These are phyloP conservation scores for Furcula furcula DNA, from an alignment of 2,888 invertebrate genomes.

Conservation along the genomic window DNA sequence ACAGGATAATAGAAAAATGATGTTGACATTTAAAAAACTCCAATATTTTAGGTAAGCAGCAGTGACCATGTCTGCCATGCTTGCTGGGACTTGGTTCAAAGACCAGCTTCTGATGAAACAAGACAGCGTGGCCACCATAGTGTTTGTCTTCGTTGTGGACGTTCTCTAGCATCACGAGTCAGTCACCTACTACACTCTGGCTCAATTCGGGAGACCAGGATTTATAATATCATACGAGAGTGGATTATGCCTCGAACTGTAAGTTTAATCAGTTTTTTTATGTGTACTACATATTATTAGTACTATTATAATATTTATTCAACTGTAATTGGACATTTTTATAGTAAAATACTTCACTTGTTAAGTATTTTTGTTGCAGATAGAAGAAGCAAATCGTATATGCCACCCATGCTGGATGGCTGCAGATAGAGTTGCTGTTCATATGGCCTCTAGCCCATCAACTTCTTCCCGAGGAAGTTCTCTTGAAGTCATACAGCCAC, in stretches of 20 bases:
- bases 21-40: too few relatives aligned
- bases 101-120: background rate
- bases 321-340: too few relatives aligned
- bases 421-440: conserved; percentile 10
- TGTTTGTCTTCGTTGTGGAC: background rate
- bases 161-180: background rate
- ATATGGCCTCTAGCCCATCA: conserved; percentile 4
- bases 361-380: conserved; percentile 2
- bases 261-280: too few relatives aligned
- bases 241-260: too few relatives aligned
- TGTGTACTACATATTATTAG: too few relatives aligned
- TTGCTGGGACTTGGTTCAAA: background rate
- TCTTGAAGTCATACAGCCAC: background rate
- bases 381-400: conserved; percentile 3
- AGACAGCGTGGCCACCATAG: too few relatives aligned
- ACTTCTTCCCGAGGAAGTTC: conserved; percentile 2
- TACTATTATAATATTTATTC: too few relatives aligned
- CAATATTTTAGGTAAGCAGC: conserved; percentile 1
- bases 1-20: too few relatives aligned
- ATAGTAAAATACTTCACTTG: too few relatives aligned
- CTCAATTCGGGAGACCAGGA: too few relatives aligned
- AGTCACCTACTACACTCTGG: background rate
- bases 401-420: conserved; percentile 10
- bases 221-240: too few relatives aligned
- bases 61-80: conserved; percentile 1